These are phyloP conservation scores for Heliconius charithonia DNA, from an alignment of 2,888 invertebrate genomes.

Conservation along the genomic window DNA sequence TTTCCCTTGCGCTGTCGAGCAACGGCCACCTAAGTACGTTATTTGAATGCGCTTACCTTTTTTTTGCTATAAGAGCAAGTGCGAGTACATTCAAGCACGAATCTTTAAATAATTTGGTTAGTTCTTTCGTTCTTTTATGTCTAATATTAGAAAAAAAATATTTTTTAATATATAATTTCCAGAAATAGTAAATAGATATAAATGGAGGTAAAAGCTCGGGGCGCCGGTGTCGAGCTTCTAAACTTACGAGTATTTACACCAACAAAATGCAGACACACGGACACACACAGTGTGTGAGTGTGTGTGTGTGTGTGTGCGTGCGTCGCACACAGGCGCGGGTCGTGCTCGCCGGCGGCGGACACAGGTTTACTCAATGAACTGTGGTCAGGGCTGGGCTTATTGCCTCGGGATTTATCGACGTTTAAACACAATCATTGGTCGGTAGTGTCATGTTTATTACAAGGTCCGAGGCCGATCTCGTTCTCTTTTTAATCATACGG, in stretches of 20 bases:
- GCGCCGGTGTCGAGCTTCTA: constrained; percentile 63
- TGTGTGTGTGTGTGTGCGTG: not conserved
- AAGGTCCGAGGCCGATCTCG: constrained; percentile 40
- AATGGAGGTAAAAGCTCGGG: constrained; percentile 64
- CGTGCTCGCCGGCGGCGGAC: constrained; percentile 53
- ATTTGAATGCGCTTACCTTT: constrained; percentile 49
- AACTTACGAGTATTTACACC: constrained; percentile 59
- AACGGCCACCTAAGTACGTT: constrained; percentile 52
- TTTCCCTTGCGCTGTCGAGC: constrained; percentile 60
- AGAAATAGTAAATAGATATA: constrained; percentile 24
- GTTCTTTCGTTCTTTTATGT: not conserved
- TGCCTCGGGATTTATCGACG: constrained; percentile 51
- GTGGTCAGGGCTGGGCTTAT: constrained; percentile 58
- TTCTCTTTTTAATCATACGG: constrained; percentile 35
- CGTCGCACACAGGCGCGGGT: constrained; percentile 34
- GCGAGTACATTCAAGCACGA: not conserved
- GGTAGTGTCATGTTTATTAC: constrained; percentile 46
- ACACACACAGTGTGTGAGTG: constrained; percentile 50
- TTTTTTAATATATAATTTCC: not conserved
- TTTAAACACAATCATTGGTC: constrained; percentile 45
- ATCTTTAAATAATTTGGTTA: not conserved
- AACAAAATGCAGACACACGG: constrained; percentile 49
- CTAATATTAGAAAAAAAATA: not conserved
- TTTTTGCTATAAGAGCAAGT: constrained; percentile 15
- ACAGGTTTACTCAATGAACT: constrained; percentile 78